Evolutionary conservation across 2,797 vertebrate species (phyloP).

Genomic region (Apogon talboti): DNA sequence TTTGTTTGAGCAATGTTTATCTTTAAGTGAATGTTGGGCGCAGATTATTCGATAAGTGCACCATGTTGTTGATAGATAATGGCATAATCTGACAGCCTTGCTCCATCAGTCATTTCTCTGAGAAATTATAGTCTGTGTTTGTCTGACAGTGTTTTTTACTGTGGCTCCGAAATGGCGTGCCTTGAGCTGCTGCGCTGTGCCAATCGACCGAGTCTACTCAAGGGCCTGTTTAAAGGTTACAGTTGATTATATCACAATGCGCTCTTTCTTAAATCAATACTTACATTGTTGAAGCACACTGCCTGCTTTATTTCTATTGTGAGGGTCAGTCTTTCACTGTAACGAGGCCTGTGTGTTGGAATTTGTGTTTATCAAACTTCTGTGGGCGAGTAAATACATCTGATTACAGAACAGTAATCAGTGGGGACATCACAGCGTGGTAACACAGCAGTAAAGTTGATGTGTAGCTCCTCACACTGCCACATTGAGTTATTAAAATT

Average conservation of each 20-base stretch:
- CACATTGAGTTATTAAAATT: not conserved
- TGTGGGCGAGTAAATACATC: slow-evolving; percentile 35
- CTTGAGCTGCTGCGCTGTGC: slow-evolving; percentile 34
- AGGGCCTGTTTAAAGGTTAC: slow-evolving; percentile 71
- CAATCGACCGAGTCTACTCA: slow-evolving; percentile 52
- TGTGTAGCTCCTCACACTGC: not conserved
- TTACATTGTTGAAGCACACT: slow-evolving; percentile 69
- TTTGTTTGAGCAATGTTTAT: slow-evolving; percentile 18
- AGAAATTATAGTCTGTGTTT: slow-evolving; percentile 33
- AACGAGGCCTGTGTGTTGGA: slow-evolving; percentile 54
- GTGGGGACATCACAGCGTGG: not conserved
- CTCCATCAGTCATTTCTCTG: slow-evolving; percentile 25
- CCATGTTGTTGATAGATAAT: slow-evolving; percentile 24
- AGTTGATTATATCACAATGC: slow-evolving; percentile 70
- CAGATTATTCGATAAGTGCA: slow-evolving; percentile 11
- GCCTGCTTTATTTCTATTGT: slow-evolving; percentile 55
- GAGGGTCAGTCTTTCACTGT: slow-evolving; percentile 42
- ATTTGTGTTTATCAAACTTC: slow-evolving; percentile 13
- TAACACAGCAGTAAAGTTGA: not conserved
- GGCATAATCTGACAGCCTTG: slow-evolving; percentile 15
- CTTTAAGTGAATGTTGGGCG: not conserved
- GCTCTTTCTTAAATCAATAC: slow-evolving; percentile 71
- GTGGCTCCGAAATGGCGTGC: slow-evolving; percentile 26
- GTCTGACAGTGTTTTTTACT: slow-evolving; percentile 32
- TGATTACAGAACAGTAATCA: slow-evolving; percentile 15